phyloP scores from a whole-genome alignment of 2,113 vertebrate species.

The Stegastes partitus region DNA sequence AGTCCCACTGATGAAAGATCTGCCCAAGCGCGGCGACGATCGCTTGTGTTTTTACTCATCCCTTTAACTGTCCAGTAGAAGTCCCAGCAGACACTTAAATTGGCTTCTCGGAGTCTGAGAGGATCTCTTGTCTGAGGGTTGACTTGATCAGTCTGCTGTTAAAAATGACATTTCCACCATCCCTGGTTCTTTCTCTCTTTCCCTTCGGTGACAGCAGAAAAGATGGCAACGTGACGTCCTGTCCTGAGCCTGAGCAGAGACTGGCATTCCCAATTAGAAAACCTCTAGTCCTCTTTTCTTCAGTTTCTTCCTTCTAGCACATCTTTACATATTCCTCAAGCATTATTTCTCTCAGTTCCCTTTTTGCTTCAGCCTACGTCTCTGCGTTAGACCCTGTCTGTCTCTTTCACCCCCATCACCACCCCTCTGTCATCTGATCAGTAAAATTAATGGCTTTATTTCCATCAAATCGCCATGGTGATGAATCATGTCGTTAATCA shows the following conservation, averaged over 20 bases:
- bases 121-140: constrained; percentile 18
- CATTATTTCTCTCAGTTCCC: constrained; percentile 8
- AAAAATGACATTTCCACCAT: constrained; percentile 63
- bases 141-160: constrained; percentile 41
- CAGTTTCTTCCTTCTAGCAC: constrained; percentile 6
- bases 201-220: constrained; percentile 38
- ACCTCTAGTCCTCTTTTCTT: constrained; percentile 35
- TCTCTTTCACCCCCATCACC: constrained; percentile 56
- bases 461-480: constrained; percentile 75
- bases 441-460: constrained; percentile 80
- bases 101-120: constrained; percentile 26
- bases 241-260: constrained; percentile 30
- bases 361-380: constrained; percentile 13
- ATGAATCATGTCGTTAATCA: constrained; percentile 81
- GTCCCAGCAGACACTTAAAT: constrained; percentile 18
- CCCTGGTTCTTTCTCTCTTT: constrained; percentile 13
- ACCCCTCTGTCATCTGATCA: constrained; percentile 71
- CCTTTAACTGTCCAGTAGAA: neutral
- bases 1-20: neutral
- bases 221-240: constrained; percentile 38
- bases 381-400: constrained; percentile 34
- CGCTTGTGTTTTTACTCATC: constrained; percentile 1
- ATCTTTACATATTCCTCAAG: constrained; percentile 12
- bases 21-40: neutral
- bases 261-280: constrained; percentile 66